phyloP scores from a whole-genome alignment of 2,888 invertebrate species.

The Tromatobia lineatoria region DNA sequence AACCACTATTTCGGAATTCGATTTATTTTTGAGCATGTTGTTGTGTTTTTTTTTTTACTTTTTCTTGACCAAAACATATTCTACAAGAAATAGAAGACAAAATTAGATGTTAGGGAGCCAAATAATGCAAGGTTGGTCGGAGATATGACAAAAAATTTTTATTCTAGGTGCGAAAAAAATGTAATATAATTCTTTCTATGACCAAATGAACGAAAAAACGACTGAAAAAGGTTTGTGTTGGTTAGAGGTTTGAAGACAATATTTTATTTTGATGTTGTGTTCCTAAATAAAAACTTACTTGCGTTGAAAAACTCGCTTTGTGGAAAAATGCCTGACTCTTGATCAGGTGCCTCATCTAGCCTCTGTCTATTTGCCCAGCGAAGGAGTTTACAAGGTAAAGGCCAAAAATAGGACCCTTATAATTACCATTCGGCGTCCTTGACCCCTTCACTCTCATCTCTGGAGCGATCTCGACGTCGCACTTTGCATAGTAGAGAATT shows the following conservation, averaged over 20 bases:
- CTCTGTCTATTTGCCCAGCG: background rate
- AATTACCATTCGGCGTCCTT: constrained; percentile 75
- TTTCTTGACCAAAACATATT: no score
- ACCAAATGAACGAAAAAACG: background rate
- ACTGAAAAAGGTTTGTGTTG: background rate
- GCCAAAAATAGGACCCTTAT: constrained; percentile 72
- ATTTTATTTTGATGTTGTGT: background rate
- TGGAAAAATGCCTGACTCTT: constrained; percentile 1
- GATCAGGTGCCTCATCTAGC: background rate
- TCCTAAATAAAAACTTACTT: background rate
- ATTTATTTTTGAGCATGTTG: no score
- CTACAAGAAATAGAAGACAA: no score
- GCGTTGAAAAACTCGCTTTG: background rate
- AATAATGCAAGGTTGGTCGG: no score
- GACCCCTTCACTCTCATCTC: constrained; percentile 58
- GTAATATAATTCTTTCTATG: background rate
- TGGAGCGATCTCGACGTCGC: constrained; percentile 27
- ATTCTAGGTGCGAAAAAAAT: background rate
- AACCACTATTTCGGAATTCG: no score
- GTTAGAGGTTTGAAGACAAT: background rate
- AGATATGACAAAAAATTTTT: no score
- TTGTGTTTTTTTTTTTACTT: no score
- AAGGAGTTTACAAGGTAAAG: constrained; percentile 76
- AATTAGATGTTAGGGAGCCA: no score
- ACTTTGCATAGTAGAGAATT: constrained; percentile 60